phyloP scores from a whole-genome alignment of 1,140 invertebrate species.

The Phocides pigmalion region DNA sequence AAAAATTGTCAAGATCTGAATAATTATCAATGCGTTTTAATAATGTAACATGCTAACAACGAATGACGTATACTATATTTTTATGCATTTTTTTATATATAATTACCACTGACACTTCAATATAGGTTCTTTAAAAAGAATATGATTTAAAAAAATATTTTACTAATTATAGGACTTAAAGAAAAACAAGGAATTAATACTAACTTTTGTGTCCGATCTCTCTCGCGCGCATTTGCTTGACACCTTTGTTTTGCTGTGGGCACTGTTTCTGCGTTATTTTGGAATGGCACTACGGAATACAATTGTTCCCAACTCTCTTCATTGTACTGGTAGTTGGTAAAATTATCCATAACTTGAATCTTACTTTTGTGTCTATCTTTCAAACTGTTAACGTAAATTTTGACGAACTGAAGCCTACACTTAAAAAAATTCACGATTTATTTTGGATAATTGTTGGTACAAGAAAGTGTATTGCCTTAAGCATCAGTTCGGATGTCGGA shows the following conservation, averaged over 20 bases:
- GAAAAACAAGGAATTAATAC: constrained; percentile 46
- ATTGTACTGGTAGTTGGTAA: constrained; percentile 53
- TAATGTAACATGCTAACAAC: no score
- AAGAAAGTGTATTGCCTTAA: not conserved
- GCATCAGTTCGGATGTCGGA: constrained; percentile 45
- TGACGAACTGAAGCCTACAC: not conserved
- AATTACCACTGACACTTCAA: no score
- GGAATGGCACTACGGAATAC: constrained; percentile 45
- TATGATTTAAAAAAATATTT: no score
- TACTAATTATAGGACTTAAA: not conserved
- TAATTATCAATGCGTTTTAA: no score
- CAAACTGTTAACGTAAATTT: no score
- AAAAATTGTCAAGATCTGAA: no score
- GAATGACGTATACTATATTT: no score
- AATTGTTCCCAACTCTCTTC: constrained; percentile 63
- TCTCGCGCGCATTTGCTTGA: constrained; percentile 89
- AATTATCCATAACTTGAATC: constrained; percentile 45
- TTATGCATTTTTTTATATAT: not conserved
- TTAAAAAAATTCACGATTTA: not conserved
- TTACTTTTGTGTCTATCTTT: no score
- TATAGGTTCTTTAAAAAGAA: no score
- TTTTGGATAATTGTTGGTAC: not conserved
- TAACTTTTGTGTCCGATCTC: constrained; percentile 91
- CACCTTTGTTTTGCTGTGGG: constrained; percentile 84
- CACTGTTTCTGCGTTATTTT: constrained; percentile 44